Evolutionary conservation across 2,113 vertebrate genomes (phyloP).

Genomic region (Pterocles orientalis): DNA sequence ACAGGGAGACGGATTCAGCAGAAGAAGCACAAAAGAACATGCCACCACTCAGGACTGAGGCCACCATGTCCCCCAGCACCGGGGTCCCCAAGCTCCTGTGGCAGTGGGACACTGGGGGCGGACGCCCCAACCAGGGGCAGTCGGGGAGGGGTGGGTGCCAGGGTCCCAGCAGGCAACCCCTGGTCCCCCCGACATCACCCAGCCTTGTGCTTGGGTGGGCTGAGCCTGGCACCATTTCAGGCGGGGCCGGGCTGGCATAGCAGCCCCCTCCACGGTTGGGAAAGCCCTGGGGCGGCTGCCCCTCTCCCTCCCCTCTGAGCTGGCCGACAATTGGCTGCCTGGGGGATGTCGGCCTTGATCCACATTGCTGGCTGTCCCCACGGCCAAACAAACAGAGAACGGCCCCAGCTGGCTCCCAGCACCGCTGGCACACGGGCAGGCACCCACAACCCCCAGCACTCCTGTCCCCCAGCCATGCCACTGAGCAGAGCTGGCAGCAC

Average conservation of each 20-base stretch:
- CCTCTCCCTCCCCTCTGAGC: slow-evolving; percentile 56
- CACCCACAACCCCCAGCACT: neutral
- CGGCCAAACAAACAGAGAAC: slow-evolving; percentile 54
- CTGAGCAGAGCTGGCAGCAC: neutral
- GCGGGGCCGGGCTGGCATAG: neutral
- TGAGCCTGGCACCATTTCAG: neutral
- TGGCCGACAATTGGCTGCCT: slow-evolving; percentile 28
- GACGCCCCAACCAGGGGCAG: neutral
- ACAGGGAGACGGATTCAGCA: neutral
- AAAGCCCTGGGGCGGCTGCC: slow-evolving; percentile 18
- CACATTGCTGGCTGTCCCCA: slow-evolving; percentile 12
- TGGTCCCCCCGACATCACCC: neutral
- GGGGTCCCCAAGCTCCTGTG: fast-evolving
- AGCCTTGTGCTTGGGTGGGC: neutral
- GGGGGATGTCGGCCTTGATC: slow-evolving; percentile 45
- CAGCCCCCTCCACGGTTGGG: neutral
- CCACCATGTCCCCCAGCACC: neutral
- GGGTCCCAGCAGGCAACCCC: fast-evolving
- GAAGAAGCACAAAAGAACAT: neutral
- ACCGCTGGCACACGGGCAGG: neutral
- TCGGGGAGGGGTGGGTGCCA: fast-evolving
- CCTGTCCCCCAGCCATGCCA: fast-evolving
- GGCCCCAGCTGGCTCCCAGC: neutral
- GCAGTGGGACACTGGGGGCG: fast-evolving
- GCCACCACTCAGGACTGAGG: neutral